Percentiles rank a stretch among this genome's conserved stretches.
These are phyloP conservation scores for Trachops cirrhosus DNA, from an alignment of 2,797 vertebrate genomes.

Conservation along the genomic window DNA sequence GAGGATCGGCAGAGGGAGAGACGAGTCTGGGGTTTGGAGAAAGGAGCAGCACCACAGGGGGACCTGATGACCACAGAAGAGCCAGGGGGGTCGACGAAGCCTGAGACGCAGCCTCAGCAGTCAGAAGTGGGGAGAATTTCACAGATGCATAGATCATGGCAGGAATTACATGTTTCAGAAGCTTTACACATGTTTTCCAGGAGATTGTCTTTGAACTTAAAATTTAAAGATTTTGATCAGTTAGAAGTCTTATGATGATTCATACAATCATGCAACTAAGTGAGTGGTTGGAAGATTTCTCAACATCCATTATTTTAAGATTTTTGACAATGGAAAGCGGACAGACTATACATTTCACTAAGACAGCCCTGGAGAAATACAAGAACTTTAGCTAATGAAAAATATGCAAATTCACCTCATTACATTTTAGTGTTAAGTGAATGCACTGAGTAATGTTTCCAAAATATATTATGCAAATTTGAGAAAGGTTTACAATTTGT, in stretches of 20 bases:
- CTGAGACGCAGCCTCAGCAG: background rate
- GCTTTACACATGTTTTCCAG: background rate
- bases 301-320: background rate
- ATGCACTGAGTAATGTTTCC: conserved; percentile 70
- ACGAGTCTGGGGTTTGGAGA: background rate
- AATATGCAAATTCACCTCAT: conserved; percentile 78
- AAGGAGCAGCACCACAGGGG: background rate
- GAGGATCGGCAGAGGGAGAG: background rate
- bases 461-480: conserved; percentile 72
- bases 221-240: background rate
- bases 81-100: background rate
- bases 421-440: conserved; percentile 71
- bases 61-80: background rate
- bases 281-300: background rate
- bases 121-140: background rate
- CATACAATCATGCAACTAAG: conserved; percentile 36
- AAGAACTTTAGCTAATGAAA: conserved; percentile 78
- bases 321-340: conserved; percentile 37
- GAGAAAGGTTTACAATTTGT: conserved; percentile 69
- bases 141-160: background rate
- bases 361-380: conserved; percentile 70
- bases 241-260: background rate
- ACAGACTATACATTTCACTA: conserved; percentile 51
- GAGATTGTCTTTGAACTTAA: background rate
- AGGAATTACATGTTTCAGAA: background rate